Conservation (phyloP, 2,888 invertebrate genomes). For the Bellardia pandia region DNA sequence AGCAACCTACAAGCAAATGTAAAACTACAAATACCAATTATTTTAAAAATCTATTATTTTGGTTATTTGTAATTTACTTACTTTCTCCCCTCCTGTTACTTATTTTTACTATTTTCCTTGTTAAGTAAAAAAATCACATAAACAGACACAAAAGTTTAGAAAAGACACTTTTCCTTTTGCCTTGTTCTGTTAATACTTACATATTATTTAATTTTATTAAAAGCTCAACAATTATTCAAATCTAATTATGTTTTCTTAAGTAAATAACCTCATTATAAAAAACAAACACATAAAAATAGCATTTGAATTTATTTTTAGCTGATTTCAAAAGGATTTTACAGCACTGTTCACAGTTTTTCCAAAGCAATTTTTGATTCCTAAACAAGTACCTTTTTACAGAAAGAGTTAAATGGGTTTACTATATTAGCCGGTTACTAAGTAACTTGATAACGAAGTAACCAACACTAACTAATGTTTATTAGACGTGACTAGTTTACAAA, state of each 20-base stretch:
- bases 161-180: conserved; percentile 55
- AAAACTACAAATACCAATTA: conserved; percentile 26
- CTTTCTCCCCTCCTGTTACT: conserved; percentile 47
- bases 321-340: not conserved
- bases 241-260: conserved; percentile 44
- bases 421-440: no score
- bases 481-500: no score
- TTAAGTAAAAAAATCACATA: conserved; percentile 48
- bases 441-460: no score
- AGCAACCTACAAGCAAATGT: conserved; percentile 33
- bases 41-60: conserved; percentile 4
- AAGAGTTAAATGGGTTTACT: no score
- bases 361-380: no score
- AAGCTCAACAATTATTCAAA: conserved; percentile 45
- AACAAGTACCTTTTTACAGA: no score
- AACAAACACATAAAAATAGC: not conserved
- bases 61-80: conserved; percentile 22
- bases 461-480: no score
- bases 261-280: conserved; percentile 33
- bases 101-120: conserved; percentile 49
- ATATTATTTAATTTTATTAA: conserved; percentile 9
- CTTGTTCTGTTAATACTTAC: conserved; percentile 45
- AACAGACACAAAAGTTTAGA: conserved; percentile 31
- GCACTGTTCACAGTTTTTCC: not conserved
- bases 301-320: not conserved